Percentiles rank a stretch among this genome's conserved stretches.
Conservation (phyloP, 2,113 vertebrate genomes). For the Aegotheles bennettii region DNA sequence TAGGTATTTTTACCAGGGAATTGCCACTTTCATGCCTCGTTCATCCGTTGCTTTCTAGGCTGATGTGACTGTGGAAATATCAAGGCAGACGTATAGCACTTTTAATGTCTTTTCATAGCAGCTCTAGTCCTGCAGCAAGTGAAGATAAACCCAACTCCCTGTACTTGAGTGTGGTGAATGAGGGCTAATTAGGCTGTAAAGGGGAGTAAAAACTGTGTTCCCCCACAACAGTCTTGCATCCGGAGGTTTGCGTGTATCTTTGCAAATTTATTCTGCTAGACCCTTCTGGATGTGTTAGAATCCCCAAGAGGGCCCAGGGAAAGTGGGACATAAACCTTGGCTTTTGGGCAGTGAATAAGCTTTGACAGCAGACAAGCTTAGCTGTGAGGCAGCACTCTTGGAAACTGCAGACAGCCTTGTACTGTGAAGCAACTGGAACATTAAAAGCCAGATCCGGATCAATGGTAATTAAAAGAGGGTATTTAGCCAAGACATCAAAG, state of each 20-base stretch:
- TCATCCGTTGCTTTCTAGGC: not conserved
- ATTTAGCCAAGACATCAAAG: not conserved
- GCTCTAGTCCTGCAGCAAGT: not conserved
- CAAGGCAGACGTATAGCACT: not conserved
- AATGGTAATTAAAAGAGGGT: not conserved
- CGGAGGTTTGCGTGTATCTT: fast-evolving
- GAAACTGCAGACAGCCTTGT: not conserved
- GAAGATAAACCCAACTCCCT: not conserved
- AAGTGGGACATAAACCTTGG: not conserved
- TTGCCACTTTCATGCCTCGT: not conserved
- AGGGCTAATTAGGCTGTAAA: not conserved
- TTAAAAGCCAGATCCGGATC: not conserved
- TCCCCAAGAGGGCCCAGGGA: not conserved
- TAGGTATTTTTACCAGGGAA: not conserved
- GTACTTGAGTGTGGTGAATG: not conserved
- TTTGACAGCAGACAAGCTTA: not conserved
- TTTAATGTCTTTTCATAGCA: not conserved
- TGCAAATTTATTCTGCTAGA: not conserved
- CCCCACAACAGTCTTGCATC: not conserved
- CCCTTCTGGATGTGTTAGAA: not conserved
- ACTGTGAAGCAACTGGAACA: not conserved
- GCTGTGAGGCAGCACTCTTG: not conserved
- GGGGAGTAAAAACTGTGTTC: not conserved
- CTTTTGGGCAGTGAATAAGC: not conserved
- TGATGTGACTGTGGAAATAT: not conserved